Conservation (phyloP, 2,113 vertebrate genomes). For the Gymnarchus niloticus region DNA sequence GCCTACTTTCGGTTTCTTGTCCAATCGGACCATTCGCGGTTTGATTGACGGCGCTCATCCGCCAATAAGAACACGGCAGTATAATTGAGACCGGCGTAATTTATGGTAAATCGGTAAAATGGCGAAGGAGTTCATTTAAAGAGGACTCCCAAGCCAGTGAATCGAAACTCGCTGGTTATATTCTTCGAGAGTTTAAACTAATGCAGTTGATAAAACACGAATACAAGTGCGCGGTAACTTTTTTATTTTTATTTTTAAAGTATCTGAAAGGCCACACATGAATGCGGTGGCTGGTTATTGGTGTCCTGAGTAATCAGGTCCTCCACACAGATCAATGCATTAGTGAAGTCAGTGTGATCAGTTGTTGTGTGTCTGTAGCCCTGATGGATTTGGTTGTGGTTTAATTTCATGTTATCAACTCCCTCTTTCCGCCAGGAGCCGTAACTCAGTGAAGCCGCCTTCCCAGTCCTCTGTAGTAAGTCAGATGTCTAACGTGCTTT, state of each 20-base stretch:
- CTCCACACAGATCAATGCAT: background rate
- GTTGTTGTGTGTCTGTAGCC: too few species aligned
- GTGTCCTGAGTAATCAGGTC: background rate
- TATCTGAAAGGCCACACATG: background rate
- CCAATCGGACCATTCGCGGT: slow-evolving; percentile 37
- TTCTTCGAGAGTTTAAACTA: background rate
- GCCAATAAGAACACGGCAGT: slow-evolving; percentile 39
- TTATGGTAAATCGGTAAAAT: slow-evolving; percentile 22
- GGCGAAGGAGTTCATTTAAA: slow-evolving; percentile 26
- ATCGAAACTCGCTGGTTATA: background rate
- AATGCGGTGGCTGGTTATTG: background rate
- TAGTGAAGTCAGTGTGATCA: background rate
- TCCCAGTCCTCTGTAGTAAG: slow-evolving; percentile 73
- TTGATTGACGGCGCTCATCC: slow-evolving; percentile 30
- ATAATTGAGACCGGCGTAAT: background rate
- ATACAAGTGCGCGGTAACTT: background rate
- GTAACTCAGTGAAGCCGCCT: slow-evolving; percentile 69
- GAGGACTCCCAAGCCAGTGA: background rate
- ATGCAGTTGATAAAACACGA: background rate
- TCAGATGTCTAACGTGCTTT: slow-evolving; percentile 28
- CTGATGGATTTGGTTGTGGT: too few species aligned
- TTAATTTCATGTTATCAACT: too few species aligned
- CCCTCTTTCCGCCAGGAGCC: slow-evolving; percentile 57
- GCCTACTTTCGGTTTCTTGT: background rate
- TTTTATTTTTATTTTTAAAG: too few species aligned